These are phyloP conservation scores for Octodon degus DNA, from an alignment of 2,113 vertebrate species.

Conservation along the genomic window DNA sequence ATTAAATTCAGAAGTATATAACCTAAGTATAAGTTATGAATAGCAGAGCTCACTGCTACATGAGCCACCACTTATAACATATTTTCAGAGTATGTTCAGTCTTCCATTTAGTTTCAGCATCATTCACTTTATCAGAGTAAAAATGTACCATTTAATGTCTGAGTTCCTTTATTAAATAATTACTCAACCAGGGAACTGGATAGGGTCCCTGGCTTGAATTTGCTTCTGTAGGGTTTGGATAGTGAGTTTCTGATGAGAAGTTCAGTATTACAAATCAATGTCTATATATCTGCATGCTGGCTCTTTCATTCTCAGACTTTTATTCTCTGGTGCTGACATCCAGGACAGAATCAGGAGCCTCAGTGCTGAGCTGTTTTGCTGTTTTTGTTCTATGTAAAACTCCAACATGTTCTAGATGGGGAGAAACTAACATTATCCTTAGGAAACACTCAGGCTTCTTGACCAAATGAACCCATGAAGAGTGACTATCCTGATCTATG, in stretches of 20 bases:
- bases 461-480: background rate
- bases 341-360: background rate
- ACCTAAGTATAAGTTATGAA: background rate
- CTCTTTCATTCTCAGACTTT: background rate
- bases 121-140: background rate
- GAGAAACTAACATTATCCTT: background rate
- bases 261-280: background rate
- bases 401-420: too few relatives aligned
- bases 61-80: background rate
- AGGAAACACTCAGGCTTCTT: background rate
- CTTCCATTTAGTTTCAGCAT: background rate
- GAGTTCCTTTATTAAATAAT: constrained; percentile 14
- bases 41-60: background rate
- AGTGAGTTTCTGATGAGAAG: background rate
- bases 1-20: background rate
- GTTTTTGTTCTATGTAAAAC: background rate
- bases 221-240: background rate
- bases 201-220: background rate
- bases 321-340: background rate
- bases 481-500: background rate
- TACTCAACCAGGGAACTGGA: background rate
- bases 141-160: background rate
- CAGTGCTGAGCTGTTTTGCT: background rate
- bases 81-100: constrained; percentile 12
- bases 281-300: background rate